These are phyloP conservation scores for Pseudococcus jackbeardsleyi DNA, from an alignment of 2,888 invertebrate genomes.

Conservation along the genomic window DNA sequence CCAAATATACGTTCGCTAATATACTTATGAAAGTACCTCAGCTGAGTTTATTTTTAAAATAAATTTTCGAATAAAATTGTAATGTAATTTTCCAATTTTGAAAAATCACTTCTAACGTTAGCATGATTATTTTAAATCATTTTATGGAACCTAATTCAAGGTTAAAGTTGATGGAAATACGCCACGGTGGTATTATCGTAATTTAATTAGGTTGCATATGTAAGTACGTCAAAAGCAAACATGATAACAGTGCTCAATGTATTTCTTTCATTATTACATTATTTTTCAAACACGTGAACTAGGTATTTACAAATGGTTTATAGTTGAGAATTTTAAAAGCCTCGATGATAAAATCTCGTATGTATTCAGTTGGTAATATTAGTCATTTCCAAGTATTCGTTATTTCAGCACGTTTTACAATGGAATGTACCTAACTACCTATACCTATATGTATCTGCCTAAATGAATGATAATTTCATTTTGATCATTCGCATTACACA, in stretches of 20 bases:
- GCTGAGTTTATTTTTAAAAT: no score
- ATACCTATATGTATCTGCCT: no score
- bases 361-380: neutral
- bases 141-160: constrained; percentile 50
- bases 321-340: neutral
- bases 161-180: constrained; percentile 12
- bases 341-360: neutral
- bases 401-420: neutral
- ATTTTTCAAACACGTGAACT: constrained; percentile 29
- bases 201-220: constrained; percentile 35
- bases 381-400: neutral
- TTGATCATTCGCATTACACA: neutral
- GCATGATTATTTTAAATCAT: constrained; percentile 1
- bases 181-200: neutral
- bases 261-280: neutral
- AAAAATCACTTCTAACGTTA: neutral
- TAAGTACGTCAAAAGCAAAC: constrained; percentile 4
- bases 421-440: neutral
- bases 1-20: no score
- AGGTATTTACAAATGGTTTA: constrained; percentile 15
- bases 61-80: neutral
- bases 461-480: neutral
- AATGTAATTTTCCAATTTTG: neutral
- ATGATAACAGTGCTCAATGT: constrained; percentile 33
- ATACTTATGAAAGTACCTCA: no score